Conservation (phyloP, 2,113 vertebrate genomes). For the Corythornis madagascariensis region DNA sequence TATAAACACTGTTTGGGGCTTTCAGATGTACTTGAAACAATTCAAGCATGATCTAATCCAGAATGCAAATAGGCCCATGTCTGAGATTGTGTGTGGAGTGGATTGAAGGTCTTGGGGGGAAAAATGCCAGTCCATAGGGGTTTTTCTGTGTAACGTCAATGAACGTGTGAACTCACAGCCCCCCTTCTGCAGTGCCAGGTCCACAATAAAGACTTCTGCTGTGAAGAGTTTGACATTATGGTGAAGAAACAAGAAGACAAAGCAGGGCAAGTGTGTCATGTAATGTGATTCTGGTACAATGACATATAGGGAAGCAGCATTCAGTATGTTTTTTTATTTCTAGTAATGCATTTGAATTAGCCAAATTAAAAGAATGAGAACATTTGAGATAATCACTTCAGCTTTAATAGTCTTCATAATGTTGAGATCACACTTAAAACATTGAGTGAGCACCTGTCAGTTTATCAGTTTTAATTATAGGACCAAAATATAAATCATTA, state of each 20-base stretch:
- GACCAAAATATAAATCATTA: background rate
- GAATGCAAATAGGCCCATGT: constrained; percentile 14
- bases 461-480: background rate
- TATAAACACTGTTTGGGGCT: constrained; percentile 36
- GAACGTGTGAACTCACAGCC: background rate
- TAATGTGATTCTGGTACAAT: background rate
- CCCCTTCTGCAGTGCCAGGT: background rate
- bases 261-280: background rate
- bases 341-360: background rate
- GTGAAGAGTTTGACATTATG: background rate
- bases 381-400: background rate
- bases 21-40: background rate
- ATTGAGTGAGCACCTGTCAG: background rate
- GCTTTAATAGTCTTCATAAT: background rate
- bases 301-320: background rate
- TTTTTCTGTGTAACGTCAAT: background rate
- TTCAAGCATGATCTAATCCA: background rate
- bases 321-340: background rate
- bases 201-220: background rate
- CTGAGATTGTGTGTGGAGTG: background rate
- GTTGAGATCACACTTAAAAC: background rate
- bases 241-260: background rate
- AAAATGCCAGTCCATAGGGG: background rate
- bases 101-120: background rate
- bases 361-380: background rate